phyloP scores from a whole-genome alignment of 2,888 invertebrate species.

The Drosophila glabriapex region DNA sequence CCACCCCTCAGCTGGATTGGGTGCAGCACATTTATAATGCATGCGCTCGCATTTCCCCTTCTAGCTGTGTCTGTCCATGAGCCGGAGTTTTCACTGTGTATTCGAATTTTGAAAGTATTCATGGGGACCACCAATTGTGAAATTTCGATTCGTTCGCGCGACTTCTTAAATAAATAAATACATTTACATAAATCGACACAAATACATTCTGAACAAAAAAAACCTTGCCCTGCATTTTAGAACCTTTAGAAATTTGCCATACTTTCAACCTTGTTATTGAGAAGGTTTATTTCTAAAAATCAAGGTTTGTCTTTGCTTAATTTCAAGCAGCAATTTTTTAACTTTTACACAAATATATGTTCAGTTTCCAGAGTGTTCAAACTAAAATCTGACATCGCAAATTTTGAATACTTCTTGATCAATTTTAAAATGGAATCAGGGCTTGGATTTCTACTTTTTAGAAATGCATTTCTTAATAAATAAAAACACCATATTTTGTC shows the following conservation, averaged over 20 bases:
- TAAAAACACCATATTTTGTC: not conserved
- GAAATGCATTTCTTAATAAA: not conserved
- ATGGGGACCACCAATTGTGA: conserved; percentile 68
- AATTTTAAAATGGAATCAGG: not conserved
- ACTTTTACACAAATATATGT: too few relatives aligned
- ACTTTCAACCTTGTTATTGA: not conserved
- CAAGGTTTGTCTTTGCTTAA: not conserved
- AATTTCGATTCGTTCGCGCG: conserved; percentile 48
- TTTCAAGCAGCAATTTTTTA: not conserved
- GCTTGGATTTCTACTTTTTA: not conserved
- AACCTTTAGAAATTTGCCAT: not conserved
- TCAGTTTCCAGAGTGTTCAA: too few relatives aligned
- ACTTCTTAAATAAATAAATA: conserved; percentile 66
- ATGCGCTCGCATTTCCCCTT: conserved; percentile 16
- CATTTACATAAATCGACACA: not conserved
- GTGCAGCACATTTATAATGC: conserved; percentile 23
- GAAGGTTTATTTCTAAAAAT: not conserved
- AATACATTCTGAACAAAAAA: not conserved
- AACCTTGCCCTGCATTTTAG: not conserved
- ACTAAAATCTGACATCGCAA: not conserved
- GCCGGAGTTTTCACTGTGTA: conserved; percentile 51
- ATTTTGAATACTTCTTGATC: not conserved
- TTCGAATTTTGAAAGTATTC: conserved; percentile 58
- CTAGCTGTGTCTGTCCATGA: conserved; percentile 31
- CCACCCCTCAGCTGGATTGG: not conserved